phyloP scores from a whole-genome alignment of 2,797 vertebrate genomes.

The Rhodeus uyekii region DNA sequence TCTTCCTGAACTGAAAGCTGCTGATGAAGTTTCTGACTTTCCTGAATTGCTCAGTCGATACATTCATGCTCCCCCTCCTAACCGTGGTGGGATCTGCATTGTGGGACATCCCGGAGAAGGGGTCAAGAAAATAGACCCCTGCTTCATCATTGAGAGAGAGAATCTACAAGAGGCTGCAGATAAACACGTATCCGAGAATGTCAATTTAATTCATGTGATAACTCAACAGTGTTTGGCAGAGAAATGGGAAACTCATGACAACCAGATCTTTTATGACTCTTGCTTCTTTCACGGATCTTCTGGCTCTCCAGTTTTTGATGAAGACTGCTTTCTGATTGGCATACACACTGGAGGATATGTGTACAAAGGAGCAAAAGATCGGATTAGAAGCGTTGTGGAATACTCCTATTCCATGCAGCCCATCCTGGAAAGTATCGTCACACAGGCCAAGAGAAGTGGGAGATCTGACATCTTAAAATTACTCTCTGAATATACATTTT shows the following conservation, averaged over 20 bases:
- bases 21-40: not conserved
- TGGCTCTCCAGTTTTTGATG: slow-evolving; percentile 53
- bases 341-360: slow-evolving; percentile 57
- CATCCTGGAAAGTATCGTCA: not conserved
- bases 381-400: slow-evolving; percentile 34
- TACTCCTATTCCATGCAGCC: slow-evolving; percentile 37
- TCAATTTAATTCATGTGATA: not conserved
- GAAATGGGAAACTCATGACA: accelerated
- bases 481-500: not conserved
- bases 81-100: slow-evolving; percentile 31
- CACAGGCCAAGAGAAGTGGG: not conserved
- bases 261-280: slow-evolving; percentile 54
- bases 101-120: slow-evolving; percentile 29
- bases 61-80: accelerated
- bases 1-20: slow-evolving; percentile 24
- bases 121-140: slow-evolving; percentile 42
- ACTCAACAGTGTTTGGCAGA: not conserved
- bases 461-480: slow-evolving; percentile 7
- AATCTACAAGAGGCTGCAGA: accelerated
- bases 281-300: slow-evolving; percentile 63
- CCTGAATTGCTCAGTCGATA: slow-evolving; percentile 40
- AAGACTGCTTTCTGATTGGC: slow-evolving; percentile 49
- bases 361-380: accelerated
- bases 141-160: slow-evolving; percentile 18
- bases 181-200: accelerated